Percentiles rank a stretch among this genome's conserved stretches.
Conservation (phyloP, 2,113 vertebrate species). For the Potamarius usumacintae region DNA sequence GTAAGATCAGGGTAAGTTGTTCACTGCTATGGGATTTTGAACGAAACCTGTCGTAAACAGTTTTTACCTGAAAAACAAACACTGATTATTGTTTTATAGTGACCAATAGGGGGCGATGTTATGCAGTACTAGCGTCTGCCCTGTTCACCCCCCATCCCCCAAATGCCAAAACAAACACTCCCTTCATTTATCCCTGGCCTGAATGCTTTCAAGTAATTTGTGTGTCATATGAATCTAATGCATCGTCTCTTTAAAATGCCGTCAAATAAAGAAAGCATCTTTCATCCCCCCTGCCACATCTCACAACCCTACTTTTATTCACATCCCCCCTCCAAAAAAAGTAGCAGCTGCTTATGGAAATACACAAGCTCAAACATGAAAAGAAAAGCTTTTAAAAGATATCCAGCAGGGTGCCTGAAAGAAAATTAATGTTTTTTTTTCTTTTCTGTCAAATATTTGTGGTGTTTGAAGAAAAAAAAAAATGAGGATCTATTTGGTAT, state of each 20-base stretch:
- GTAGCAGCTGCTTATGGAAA: constrained; percentile 41
- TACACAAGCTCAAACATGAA: constrained; percentile 47
- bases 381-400: constrained; percentile 52
- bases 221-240: constrained; percentile 61
- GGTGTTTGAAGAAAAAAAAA: neutral
- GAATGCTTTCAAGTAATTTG: constrained; percentile 65
- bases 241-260: constrained; percentile 55
- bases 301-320: constrained; percentile 39
- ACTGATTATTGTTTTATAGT: constrained; percentile 18
- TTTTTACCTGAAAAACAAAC: neutral
- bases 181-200: constrained; percentile 67
- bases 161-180: constrained; percentile 61
- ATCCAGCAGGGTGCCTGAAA: constrained; percentile 47
- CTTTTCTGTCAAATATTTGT: constrained; percentile 37
- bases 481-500: constrained; percentile 27
- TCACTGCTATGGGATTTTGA: neutral
- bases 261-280: constrained; percentile 48
- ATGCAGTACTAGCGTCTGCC: constrained; percentile 64
- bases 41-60: neutral
- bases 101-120: constrained; percentile 78
- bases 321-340: constrained; percentile 2
- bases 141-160: constrained; percentile 48
- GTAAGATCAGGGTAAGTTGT: neutral
- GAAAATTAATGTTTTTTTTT: constrained; percentile 42
- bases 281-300: constrained; percentile 37